Percentiles rank a stretch among this genome's conserved stretches.
phyloP scores from a whole-genome alignment of 2,888 invertebrate species.

The Netelia melanura region DNA sequence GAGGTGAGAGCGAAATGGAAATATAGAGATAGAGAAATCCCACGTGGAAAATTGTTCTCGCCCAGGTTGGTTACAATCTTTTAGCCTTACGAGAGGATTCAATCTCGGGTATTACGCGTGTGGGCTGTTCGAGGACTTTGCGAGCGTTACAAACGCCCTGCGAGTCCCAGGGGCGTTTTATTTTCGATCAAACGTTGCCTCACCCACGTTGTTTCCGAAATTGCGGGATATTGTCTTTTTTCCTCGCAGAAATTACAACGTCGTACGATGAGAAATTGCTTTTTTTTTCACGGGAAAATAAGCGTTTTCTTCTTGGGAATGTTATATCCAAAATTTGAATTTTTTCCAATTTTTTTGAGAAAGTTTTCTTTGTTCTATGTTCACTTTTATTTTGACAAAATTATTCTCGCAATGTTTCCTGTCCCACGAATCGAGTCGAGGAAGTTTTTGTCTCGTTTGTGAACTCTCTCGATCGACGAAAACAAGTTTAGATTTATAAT shows the following conservation, averaged over 20 bases:
- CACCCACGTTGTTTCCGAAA: not conserved
- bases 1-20: not conserved
- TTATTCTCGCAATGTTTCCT: not conserved
- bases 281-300: not conserved
- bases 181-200: not conserved
- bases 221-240: not conserved
- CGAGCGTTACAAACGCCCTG: not conserved
- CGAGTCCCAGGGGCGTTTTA: not conserved
- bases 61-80: not conserved
- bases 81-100: not conserved
- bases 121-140: not conserved
- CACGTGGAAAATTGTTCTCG: not conserved
- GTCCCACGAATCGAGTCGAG: not conserved
- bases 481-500: too few relatives aligned
- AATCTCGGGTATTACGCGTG: not conserved
- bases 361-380: conserved; percentile 4
- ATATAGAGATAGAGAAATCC: not conserved
- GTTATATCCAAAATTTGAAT: not conserved
- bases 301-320: not conserved
- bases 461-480: not conserved
- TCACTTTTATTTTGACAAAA: not conserved
- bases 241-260: not conserved
- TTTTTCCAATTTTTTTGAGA: not conserved
- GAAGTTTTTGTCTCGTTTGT: not conserved
- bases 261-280: not conserved